Evolutionary conservation across 1,140 invertebrate genomes (phyloP).

Genomic region (Muscidifurax raptorellus): DNA sequence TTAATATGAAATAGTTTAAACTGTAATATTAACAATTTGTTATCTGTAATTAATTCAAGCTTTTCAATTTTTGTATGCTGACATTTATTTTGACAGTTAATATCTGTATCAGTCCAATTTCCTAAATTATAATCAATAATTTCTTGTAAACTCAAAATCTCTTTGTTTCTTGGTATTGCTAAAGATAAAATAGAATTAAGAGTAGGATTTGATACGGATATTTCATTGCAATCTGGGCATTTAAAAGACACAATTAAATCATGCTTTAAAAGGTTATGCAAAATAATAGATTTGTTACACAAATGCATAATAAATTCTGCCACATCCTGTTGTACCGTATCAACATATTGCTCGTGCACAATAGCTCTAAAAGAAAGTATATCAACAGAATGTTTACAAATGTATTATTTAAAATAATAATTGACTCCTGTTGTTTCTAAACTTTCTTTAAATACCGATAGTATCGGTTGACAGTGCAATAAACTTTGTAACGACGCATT

Average conservation of each 20-base stretch:
- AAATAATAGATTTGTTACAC: neutral
- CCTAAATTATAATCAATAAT: neutral
- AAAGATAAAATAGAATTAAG: neutral
- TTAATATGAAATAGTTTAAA: neutral
- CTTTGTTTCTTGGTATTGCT: neutral
- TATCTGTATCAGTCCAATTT: neutral
- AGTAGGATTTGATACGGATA: neutral
- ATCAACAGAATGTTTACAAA: neutral
- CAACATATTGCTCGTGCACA: neutral
- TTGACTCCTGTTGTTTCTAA: neutral
- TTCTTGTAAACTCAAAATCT: neutral
- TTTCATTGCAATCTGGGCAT: neutral
- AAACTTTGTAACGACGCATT: conserved; percentile 8
- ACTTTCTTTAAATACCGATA: neutral
- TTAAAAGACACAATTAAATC: neutral
- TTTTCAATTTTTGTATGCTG: neutral
- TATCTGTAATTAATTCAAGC: neutral
- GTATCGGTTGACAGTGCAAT: neutral
- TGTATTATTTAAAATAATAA: neutral
- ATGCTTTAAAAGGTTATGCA: neutral
- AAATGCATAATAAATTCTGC: conserved; percentile 1
- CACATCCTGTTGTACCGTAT: neutral
- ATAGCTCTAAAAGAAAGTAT: neutral
- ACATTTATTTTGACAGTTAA: neutral
- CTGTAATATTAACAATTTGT: neutral